Conservation (phyloP, 2,113 vertebrate species). For the Syrmaticus mikado region DNA sequence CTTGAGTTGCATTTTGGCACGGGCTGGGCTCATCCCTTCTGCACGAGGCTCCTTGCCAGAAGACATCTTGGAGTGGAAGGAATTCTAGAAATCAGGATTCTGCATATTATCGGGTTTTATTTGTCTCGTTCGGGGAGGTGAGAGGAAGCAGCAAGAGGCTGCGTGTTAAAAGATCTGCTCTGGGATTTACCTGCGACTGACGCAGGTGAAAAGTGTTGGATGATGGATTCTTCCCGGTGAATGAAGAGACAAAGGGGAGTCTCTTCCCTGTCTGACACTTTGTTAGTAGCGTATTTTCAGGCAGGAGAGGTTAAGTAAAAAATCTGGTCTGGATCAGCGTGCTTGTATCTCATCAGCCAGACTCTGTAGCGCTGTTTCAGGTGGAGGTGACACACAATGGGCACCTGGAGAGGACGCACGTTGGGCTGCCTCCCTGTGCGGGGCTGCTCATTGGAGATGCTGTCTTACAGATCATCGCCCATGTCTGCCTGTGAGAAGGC, state of each 20-base stretch:
- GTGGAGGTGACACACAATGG: not conserved
- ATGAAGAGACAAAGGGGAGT: constrained; percentile 67
- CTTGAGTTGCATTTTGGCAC: constrained; percentile 62
- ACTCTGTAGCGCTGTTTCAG: not conserved
- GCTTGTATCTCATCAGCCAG: not conserved
- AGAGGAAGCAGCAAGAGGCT: constrained; percentile 16
- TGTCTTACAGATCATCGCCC: rapidly evolving
- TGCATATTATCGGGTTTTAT: constrained; percentile 47
- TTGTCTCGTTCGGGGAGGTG: constrained; percentile 4
- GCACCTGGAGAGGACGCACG: not conserved
- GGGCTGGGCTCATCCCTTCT: constrained; percentile 55
- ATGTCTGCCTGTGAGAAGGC: not conserved
- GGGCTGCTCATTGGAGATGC: not conserved
- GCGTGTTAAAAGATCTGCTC: constrained; percentile 21
- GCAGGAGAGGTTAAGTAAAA: constrained; percentile 59
- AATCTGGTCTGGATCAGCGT: constrained; percentile 64
- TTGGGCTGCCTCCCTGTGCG: not conserved
- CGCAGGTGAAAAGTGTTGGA: constrained; percentile 65
- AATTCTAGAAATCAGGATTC: constrained; percentile 38
- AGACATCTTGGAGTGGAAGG: constrained; percentile 56
- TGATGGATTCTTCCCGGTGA: constrained; percentile 62
- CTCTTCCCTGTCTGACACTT: constrained; percentile 67
- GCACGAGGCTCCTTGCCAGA: constrained; percentile 54
- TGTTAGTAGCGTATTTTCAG: constrained; percentile 50
- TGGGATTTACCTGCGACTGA: constrained; percentile 64